Percentiles rank a stretch among this genome's conserved stretches.
Conservation (phyloP, 1,140 invertebrate species). For the Gonioctena quinquepunctata region DNA sequence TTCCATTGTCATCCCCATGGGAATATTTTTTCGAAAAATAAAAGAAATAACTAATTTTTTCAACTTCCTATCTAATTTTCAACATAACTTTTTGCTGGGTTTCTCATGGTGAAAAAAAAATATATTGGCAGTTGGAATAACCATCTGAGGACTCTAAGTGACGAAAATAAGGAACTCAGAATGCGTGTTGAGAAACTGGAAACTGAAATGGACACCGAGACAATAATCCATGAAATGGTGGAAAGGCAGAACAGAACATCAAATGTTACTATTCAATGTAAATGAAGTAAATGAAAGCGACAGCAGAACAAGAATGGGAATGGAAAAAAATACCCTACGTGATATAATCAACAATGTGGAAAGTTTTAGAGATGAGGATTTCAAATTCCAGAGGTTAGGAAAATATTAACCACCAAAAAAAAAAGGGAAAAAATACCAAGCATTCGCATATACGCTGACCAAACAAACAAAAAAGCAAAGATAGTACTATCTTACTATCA, state of each 20-base stretch:
- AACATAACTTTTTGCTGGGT: too few species aligned
- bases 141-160: too few species aligned
- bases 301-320: neutral
- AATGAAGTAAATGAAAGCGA: neutral
- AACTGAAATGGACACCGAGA: neutral
- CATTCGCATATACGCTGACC: too few species aligned
- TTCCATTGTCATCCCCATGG: too few species aligned
- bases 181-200: neutral
- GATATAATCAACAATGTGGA: neutral
- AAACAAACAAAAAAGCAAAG: neutral
- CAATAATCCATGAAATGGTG: neutral
- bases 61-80: too few species aligned
- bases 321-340: neutral
- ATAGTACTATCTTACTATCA: neutral
- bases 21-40: too few species aligned
- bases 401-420: neutral
- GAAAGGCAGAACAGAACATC: neutral
- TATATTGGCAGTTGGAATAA: neutral
- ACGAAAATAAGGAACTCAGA: neutral
- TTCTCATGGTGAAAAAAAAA: too few species aligned
- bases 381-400: slow-evolving; percentile 1
- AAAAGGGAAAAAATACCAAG: neutral
- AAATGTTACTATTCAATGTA: neutral
- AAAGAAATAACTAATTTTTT: too few species aligned
- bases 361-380: neutral